A percentile compares a stretch with the other conserved stretches of the same genome.
Conservation (phyloP, 2,797 vertebrate species). For the Zalophus californianus region DNA sequence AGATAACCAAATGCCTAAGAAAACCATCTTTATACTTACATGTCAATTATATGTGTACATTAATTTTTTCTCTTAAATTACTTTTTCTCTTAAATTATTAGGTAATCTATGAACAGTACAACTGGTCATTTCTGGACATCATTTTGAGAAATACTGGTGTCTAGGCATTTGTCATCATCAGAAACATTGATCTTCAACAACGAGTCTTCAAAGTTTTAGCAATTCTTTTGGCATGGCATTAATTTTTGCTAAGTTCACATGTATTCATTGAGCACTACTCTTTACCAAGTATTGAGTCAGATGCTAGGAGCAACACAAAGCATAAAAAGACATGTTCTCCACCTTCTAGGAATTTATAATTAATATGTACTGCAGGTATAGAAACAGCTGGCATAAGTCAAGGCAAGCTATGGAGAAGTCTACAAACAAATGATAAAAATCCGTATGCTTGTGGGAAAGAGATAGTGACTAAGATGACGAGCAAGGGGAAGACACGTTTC, state of each 20-base stretch:
- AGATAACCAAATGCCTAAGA: neutral
- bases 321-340: neutral
- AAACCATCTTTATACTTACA: neutral
- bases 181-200: neutral
- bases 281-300: neutral
- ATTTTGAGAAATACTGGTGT: neutral
- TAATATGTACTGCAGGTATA: neutral
- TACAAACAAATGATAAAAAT: neutral
- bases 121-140: neutral
- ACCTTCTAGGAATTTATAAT: neutral
- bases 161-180: neutral
- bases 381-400: neutral
- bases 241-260: neutral
- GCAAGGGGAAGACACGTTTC: neutral
- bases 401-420: neutral
- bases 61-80: neutral
- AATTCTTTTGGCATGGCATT: neutral
- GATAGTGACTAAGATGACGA: neutral
- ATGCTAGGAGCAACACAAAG: neutral
- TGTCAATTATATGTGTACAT: neutral
- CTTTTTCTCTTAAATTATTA: neutral
- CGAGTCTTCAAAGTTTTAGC: neutral
- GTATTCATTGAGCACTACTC: neutral
- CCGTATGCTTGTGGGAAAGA: neutral
- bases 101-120: neutral